Percentiles rank a stretch among this genome's conserved stretches.
Conservation (phyloP, 2,888 invertebrate species). For the Prenolepis imparis region DNA sequence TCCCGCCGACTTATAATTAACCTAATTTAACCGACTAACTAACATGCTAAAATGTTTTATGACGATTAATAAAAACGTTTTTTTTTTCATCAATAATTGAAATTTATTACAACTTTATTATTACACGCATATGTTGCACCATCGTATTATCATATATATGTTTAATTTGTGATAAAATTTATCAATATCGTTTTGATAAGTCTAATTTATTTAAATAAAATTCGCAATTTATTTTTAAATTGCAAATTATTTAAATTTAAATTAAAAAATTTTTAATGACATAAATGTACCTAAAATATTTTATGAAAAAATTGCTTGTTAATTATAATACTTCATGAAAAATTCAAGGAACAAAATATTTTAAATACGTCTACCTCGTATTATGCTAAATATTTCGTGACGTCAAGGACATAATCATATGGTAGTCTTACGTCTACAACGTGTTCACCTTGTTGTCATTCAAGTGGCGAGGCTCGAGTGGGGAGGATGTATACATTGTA, state of each 20-base stretch:
- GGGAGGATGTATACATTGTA: neutral
- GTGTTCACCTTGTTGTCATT: neutral
- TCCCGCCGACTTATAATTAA: neutral
- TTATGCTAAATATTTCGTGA: neutral
- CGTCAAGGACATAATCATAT: neutral
- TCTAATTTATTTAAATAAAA: too few relatives aligned
- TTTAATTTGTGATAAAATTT: too few relatives aligned
- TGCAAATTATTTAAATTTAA: too few relatives aligned
- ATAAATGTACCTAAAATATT: too few relatives aligned
- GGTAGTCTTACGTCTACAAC: neutral
- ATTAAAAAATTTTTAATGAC: too few relatives aligned
- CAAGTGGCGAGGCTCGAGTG: neutral
- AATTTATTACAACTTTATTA: neutral
- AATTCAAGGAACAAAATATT: neutral
- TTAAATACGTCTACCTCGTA: neutral
- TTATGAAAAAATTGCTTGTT: too few relatives aligned
- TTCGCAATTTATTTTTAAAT: too few relatives aligned
- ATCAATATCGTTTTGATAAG: neutral
- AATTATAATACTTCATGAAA: neutral
- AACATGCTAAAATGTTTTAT: neutral
- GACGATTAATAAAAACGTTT: neutral
- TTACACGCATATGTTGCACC: neutral
- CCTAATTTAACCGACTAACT: neutral
- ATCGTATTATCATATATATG: neutral
- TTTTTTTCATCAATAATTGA: neutral